Conservation (phyloP, 2,888 invertebrate genomes). For the Amphipoea oculea region DNA sequence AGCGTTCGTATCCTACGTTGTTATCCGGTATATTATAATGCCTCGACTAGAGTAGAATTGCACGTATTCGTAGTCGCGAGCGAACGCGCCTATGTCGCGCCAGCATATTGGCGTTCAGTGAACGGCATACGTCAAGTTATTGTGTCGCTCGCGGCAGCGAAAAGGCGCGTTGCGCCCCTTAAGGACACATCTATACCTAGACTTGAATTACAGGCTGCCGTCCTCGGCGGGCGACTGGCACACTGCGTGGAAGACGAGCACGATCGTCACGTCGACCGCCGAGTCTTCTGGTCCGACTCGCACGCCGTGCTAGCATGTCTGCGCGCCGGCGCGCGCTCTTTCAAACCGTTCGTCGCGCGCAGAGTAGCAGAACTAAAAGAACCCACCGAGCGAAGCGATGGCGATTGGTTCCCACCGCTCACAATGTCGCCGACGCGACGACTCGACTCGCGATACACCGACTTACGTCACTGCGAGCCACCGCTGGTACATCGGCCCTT, state of each 20-base stretch:
- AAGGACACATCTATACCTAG: constrained; percentile 4
- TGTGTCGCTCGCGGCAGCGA: neutral
- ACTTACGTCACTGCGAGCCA: neutral
- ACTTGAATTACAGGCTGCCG: constrained; percentile 3
- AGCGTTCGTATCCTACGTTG: no score
- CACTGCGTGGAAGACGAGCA: no score
- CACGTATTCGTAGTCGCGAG: no score
- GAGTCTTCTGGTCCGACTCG: no score
- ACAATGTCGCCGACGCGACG: neutral
- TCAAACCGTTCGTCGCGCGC: neutral
- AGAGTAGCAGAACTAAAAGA: neutral
- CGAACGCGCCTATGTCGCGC: neutral
- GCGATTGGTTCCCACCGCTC: no score
- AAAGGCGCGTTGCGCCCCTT: neutral
- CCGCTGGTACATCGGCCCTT: no score
- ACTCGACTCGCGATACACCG: neutral
- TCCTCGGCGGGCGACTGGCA: neutral
- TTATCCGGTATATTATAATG: no score
- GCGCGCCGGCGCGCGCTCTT: neutral
- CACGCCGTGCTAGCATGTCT: neutral
- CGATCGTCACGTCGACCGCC: no score
- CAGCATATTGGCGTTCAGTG: neutral
- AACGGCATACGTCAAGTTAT: neutral
- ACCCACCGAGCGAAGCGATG: no score
- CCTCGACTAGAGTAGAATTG: no score